Base-by-base conservation (phyloP, 2,113 vertebrate genomes). In the Ictalurus furcatus region DNA sequence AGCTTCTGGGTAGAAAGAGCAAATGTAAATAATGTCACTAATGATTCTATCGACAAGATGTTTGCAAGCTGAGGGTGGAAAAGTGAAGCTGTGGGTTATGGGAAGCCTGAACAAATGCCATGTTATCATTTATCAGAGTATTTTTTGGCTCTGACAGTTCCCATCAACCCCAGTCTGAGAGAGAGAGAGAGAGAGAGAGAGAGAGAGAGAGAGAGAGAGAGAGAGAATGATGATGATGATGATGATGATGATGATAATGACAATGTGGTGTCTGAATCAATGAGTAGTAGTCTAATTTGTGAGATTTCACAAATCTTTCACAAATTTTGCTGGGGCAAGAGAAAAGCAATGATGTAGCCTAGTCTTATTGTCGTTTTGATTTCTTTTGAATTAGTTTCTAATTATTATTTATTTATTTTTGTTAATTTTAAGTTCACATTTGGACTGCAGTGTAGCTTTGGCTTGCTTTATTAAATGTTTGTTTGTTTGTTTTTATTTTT, bases 271-370 rank as follows among this genome's bases (percentile, higher is more conserved):
- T 61, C 69, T 65, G 58, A 71, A 90, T 71, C 28, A 86, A 30
- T 80, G 76, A 89, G 54, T 58, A 87, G 56, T 58, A 3, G 37
- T 84, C 23, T 87, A 76, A 85, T 85, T 81, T 54, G 52, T 87
- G 71, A 87, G 61, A 52, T 78, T 79, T 79, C 58, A 52, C 63
- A 69, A 82, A 34, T 34, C 3, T 40, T 40, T 40, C 37, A 2
- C 37, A 40, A 40, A 40, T 40, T 40, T 40, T 48, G 74, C 54
- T 83, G 85, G 74, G 19, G 81, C 67, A 14, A 71, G 37, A 84
- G 52, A n/a, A 28, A 63, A 82, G 58, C 73, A 48, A 85, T 44
- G 25, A 54, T 73, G 25, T 44, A 48, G 82, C 19, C 34, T 74
- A 19, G 17, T 21, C 34, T 74, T 23, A 23, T 23, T 37, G 30